Evolutionary conservation across 1,140 invertebrate genomes (phyloP).

Genomic region (Drosophila setifemur): DNA sequence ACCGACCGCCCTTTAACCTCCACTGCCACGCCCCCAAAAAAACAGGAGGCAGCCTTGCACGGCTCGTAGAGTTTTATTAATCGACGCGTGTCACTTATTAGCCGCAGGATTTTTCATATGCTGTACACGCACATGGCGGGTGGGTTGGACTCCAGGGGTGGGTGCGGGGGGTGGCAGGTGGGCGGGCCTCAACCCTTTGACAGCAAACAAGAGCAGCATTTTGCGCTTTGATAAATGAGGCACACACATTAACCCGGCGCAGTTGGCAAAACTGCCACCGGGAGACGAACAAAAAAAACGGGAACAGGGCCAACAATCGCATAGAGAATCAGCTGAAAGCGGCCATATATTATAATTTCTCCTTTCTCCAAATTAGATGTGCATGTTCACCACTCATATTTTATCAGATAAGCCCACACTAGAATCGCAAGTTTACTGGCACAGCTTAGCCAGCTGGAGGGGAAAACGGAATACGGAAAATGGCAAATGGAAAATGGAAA

Average conservation of each 20-base stretch:
- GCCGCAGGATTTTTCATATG: constrained; percentile 74
- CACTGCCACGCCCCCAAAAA: constrained; percentile 8
- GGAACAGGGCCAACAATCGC: constrained; percentile 34
- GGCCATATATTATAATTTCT: constrained; percentile 61
- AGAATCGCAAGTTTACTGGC: constrained; percentile 7
- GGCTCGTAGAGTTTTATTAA: constrained; percentile 61
- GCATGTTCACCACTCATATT: constrained; percentile 73
- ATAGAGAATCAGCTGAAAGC: constrained; percentile 39
- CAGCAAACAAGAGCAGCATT: constrained; percentile 50
- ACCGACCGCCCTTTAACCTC: background rate
- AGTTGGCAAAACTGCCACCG: constrained; percentile 22
- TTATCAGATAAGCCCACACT: constrained; percentile 50
- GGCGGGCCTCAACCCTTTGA: constrained; percentile 64
- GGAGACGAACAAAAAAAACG: background rate
- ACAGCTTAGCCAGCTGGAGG: background rate
- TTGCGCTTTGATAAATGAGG: constrained; percentile 70
- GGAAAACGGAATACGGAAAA: constrained; percentile 21
- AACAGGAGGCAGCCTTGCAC: constrained; percentile 30
- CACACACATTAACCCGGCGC: constrained; percentile 50
- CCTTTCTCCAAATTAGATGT: constrained; percentile 64
- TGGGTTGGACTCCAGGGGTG: background rate
- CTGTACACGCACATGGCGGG: constrained; percentile 44
- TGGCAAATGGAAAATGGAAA: no score
- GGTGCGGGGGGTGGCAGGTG: background rate
- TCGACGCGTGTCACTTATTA: constrained; percentile 77